phyloP scores from a whole-genome alignment of 2,888 invertebrate genomes.

The Drosophila prostipennis region DNA sequence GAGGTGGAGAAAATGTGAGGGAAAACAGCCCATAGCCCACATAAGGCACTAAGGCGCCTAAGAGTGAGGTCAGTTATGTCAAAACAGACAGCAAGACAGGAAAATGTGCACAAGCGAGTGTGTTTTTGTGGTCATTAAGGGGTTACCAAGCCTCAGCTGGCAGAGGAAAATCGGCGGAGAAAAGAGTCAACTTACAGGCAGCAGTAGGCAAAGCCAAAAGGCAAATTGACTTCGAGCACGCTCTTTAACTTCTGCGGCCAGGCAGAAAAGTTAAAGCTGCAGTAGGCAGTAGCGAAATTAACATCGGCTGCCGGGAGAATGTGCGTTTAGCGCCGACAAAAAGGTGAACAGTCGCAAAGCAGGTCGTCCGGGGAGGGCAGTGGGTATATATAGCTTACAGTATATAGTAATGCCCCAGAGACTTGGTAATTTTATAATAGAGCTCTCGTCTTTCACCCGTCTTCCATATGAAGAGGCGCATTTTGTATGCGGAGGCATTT shows the following conservation, averaged over 20 bases:
- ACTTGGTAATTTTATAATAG: slow-evolving; percentile 42
- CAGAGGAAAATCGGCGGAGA: slow-evolving; percentile 44
- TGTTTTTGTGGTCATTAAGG: slow-evolving; percentile 43
- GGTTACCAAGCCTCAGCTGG: slow-evolving; percentile 40
- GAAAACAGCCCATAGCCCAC: slow-evolving; percentile 14
- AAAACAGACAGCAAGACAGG: slow-evolving; percentile 40
- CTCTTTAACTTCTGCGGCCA: slow-evolving; percentile 54
- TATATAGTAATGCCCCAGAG: slow-evolving; percentile 11
- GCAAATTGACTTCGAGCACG: slow-evolving; percentile 68
- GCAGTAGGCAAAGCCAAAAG: background rate
- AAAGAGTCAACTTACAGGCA: slow-evolving; percentile 29
- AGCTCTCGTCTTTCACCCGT: slow-evolving; percentile 30
- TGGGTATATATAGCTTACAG: background rate
- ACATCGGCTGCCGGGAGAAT: slow-evolving; percentile 22
- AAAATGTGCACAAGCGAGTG: slow-evolving; percentile 16
- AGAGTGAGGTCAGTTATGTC: slow-evolving; percentile 57
- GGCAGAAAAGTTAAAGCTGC: slow-evolving; percentile 45
- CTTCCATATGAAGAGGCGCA: slow-evolving; percentile 9
- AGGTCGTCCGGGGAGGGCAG: slow-evolving; percentile 36
- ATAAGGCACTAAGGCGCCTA: background rate
- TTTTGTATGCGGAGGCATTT: slow-evolving; percentile 27
- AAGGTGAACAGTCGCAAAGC: slow-evolving; percentile 59
- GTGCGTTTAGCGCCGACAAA: slow-evolving; percentile 43
- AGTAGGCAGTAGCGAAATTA: slow-evolving; percentile 21
- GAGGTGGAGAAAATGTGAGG: slow-evolving; percentile 28